Evolutionary conservation across 1,140 invertebrate genomes (phyloP), one percentile per base, ranked within the genome.

Genomic region (Daktulosphaira vitifoliae): DNA sequence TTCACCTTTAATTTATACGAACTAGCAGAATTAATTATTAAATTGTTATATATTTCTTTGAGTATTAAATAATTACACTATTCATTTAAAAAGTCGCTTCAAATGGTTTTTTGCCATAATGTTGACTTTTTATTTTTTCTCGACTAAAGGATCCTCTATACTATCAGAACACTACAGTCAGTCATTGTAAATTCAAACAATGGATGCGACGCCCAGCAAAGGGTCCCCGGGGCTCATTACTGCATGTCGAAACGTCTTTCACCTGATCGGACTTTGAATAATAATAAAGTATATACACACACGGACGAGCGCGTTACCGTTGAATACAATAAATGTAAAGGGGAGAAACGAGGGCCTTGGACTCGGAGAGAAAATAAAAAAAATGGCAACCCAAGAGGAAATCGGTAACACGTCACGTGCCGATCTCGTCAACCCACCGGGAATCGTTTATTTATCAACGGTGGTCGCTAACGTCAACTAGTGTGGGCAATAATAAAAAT

Each of bases 241-340:
- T 1, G 54, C 25, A 59, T 38, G 39, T 59, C 54, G 39, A 59
- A 44, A 59, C 54, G 54, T 59, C 54, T 59, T 59, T 59, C 54
- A 25, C 54, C 54, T 44, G 54, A 59, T 59, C 54, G 54, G 54
- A 59, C 54, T 59, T 59, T 59, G 54, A 59, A 59, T 59, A 59
- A 46, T 44, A 44, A 59, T 59, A n/a, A 9, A 4, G 22, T 20
- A 4, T 7, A 9, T 16, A 9, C 20, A 39, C 11, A 15, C 20
- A 37, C 5, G 2, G 33, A 39, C 37, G 13, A 13, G n/a, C n/a
- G 2, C 13, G 22, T 11, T 18, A 39, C 3, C 29, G 37, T 15
- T 15, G 38, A n/a, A 11, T 33, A 33, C 29, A 33, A 33, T 33
- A 11, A 5, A 11, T 33, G 11, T 6, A 33, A 6, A 33, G 29